A percentile compares a stretch with the other conserved stretches of the same genome.
Conservation (phyloP, 2,888 invertebrate genomes). For the Polietes domitor region DNA sequence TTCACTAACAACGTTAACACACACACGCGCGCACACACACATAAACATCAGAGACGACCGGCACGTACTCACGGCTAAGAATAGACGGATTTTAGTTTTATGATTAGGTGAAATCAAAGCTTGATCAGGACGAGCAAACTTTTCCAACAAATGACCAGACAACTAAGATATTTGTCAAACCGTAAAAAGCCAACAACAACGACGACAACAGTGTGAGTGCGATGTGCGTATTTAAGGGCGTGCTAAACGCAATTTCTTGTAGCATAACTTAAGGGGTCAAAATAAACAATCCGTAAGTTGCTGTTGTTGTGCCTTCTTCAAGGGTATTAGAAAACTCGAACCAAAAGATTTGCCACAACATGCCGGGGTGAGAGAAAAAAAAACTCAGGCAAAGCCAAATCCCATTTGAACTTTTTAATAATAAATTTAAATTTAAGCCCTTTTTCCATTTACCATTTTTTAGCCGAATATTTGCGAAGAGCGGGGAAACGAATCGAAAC, state of each 20-base stretch:
- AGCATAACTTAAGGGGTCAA: not conserved
- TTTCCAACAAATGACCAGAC: conserved; percentile 40
- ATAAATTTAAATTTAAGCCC: conserved; percentile 8
- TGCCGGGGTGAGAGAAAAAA: not conserved
- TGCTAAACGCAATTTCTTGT: not conserved
- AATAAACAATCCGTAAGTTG: not conserved
- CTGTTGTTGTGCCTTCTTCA: not conserved
- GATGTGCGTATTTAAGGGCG: not conserved
- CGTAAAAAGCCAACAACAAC: not conserved
- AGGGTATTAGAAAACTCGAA: not conserved
- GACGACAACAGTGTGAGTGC: not conserved
- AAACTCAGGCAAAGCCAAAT: not conserved
- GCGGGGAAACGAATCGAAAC: not conserved
- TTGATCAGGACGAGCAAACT: not conserved
- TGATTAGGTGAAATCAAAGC: conserved; percentile 27
- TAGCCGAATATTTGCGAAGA: not conserved
- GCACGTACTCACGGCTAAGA: conserved; percentile 25
- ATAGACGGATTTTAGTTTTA: conserved; percentile 29
- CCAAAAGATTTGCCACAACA: no score
- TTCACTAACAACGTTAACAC: not conserved
- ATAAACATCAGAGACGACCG: not conserved
- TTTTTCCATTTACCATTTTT: not conserved
- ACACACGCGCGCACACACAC: conserved; percentile 22
- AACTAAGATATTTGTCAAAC: conserved; percentile 37
- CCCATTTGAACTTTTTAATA: not conserved